phyloP scores from a whole-genome alignment of 2,888 invertebrate genomes.

The Galerucella pusilla region DNA sequence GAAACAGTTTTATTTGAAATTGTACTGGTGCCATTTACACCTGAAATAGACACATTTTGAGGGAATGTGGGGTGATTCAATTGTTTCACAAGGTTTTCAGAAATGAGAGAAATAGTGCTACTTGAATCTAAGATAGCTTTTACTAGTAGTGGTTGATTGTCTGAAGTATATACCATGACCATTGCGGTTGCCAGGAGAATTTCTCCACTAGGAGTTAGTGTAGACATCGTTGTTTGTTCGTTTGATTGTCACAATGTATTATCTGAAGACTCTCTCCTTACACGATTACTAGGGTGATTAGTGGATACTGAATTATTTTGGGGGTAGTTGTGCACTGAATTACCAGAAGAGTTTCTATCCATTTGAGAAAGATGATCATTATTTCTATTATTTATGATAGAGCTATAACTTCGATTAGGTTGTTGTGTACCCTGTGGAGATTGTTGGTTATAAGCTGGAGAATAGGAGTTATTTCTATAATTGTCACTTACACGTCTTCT shows the following conservation, averaged over 20 bases:
- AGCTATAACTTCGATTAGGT: conserved; percentile 10
- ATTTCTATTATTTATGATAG: conserved; percentile 2
- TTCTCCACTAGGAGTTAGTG: conserved; percentile 5
- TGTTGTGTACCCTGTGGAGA: neutral
- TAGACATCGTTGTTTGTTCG: neutral
- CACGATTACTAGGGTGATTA: neutral
- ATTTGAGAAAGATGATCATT: neutral
- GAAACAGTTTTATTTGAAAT: conserved; percentile 5
- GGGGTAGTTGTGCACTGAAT: neutral
- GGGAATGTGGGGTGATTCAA: neutral
- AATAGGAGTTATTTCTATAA: conserved; percentile 5
- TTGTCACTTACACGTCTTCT: neutral
- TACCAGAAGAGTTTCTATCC: neutral
- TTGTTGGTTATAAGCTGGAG: conserved; percentile 1
- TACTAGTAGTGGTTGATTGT: conserved; percentile 7
- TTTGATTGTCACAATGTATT: conserved; percentile 13
- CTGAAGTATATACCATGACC: conserved; percentile 8
- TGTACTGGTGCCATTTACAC: conserved; percentile 6
- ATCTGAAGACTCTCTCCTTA: neutral
- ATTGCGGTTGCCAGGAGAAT: conserved; percentile 8
- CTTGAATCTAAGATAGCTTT: conserved; percentile 4
- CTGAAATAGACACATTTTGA: neutral
- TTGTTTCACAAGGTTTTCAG: neutral
- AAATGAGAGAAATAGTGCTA: conserved; percentile 5
- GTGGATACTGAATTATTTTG: neutral